These are phyloP conservation scores for Cerastoderma edule DNA, from an alignment of 2,888 invertebrate genomes.

Conservation along the genomic window DNA sequence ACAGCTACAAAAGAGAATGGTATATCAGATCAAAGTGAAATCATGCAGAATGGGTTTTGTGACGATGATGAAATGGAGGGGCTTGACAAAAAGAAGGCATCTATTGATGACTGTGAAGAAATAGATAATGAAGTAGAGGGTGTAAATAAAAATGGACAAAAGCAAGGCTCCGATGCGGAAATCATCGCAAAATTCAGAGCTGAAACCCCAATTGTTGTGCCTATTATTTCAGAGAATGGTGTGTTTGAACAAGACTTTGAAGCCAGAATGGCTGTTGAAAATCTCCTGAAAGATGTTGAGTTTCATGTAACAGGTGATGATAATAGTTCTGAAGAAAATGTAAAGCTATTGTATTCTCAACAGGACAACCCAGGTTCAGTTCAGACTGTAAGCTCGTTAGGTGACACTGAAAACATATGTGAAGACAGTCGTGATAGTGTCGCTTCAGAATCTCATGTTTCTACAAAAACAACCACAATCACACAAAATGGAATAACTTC, in stretches of 20 bases:
- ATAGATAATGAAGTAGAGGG: conserved; percentile 29
- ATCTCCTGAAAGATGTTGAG: conserved; percentile 57
- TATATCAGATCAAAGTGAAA: not conserved
- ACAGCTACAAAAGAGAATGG: conserved; percentile 7
- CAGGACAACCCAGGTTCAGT: conserved; percentile 44
- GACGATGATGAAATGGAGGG: not conserved
- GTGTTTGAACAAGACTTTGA: conserved; percentile 60
- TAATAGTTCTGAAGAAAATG: conserved; percentile 44
- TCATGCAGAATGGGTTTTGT: conserved; percentile 16
- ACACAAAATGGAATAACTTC: conserved; percentile 37
- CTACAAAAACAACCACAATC: conserved; percentile 30
- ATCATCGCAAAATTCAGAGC: conserved; percentile 51
- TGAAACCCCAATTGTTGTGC: conserved; percentile 54
- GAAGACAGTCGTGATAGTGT: conserved; percentile 50
- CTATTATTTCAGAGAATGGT: conserved; percentile 57
- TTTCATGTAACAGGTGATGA: conserved; percentile 57
- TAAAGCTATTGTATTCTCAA: conserved; percentile 36
- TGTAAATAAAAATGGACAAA: conserved; percentile 32
- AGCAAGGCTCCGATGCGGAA: conserved; percentile 37
- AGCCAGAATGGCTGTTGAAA: conserved; percentile 60
- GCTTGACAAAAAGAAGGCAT: conserved; percentile 4
- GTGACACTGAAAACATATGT: conserved; percentile 31
- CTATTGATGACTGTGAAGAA: conserved; percentile 5
- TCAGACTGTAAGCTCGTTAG: conserved; percentile 42
- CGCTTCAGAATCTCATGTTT: conserved; percentile 54